Conservation (phyloP, 2,888 invertebrate genomes). For the Temnothorax unifasciatus region DNA sequence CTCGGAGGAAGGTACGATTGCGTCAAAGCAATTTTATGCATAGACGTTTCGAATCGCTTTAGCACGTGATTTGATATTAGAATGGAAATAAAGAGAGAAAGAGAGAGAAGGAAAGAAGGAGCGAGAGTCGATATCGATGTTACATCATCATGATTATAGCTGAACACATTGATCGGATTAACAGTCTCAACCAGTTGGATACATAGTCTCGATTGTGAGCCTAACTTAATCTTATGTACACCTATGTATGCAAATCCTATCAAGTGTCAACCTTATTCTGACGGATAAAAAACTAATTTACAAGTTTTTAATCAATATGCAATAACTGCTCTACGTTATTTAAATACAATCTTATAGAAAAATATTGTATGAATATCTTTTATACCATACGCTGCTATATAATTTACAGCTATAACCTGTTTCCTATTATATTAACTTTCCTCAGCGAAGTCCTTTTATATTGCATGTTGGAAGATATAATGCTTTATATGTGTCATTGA, state of each 20-base stretch:
- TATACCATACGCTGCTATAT: neutral
- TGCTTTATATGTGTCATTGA: neutral
- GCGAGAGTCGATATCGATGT: neutral
- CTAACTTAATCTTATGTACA: neutral
- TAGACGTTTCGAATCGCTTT: neutral
- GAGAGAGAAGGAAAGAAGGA: neutral
- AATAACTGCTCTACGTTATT: neutral
- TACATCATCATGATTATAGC: constrained; percentile 7
- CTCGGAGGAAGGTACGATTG: constrained; percentile 11
- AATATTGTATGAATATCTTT: neutral
- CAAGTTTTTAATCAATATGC: neutral
- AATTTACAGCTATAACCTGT: neutral
- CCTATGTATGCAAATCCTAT: neutral
- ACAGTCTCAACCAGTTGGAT: neutral
- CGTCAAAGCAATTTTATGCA: constrained; percentile 19
- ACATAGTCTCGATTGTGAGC: constrained; percentile 11
- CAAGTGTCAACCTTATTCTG: neutral
- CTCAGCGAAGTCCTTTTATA: neutral
- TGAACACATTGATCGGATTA: constrained; percentile 25
- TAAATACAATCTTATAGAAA: neutral
- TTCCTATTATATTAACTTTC: neutral
- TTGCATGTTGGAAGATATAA: neutral
- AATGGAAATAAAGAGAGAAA: neutral
- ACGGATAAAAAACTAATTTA: neutral
- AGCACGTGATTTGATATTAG: neutral